Percentiles rank a stretch among this genome's conserved stretches.
These are phyloP conservation scores for Miltochrista miniata DNA, from an alignment of 2,888 invertebrate species.

Conservation along the genomic window DNA sequence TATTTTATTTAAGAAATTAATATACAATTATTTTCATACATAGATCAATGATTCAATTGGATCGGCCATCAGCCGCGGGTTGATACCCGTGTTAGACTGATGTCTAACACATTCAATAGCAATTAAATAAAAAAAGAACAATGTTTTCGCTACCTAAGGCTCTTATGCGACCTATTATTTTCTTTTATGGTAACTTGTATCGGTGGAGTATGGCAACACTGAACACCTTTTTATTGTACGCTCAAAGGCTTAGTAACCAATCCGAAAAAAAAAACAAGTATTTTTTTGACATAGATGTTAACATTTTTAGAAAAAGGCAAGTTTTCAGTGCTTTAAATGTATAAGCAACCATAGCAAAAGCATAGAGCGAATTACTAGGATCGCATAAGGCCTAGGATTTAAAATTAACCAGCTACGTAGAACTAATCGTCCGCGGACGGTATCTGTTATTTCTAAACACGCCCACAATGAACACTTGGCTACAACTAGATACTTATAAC, in stretches of 20 bases:
- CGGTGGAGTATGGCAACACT: constrained; percentile 39
- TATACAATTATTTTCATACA: constrained; percentile 80
- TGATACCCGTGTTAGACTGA: too few relatives aligned
- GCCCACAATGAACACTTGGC: constrained; percentile 27
- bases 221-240: constrained; percentile 17
- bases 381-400: constrained; percentile 32
- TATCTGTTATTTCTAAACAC: constrained; percentile 33
- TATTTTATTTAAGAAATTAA: constrained; percentile 82
- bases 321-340: constrained; percentile 14
- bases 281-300: background rate
- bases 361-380: constrained; percentile 22
- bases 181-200: constrained; percentile 37
- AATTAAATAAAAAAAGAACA: constrained; percentile 39
- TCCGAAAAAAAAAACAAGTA: too few relatives aligned
- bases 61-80: constrained; percentile 54
- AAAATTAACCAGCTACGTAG: constrained; percentile 39
- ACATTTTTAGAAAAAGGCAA: constrained; percentile 13
- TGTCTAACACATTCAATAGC: constrained; percentile 58
- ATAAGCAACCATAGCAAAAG: constrained; percentile 28
- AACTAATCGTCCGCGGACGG: constrained; percentile 50
- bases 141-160: constrained; percentile 26
- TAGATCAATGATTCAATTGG: constrained; percentile 65
- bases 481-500: constrained; percentile 2
- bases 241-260: background rate
- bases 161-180: constrained; percentile 41